phyloP scores from a whole-genome alignment of 2,888 invertebrate species.

The Tinea pellionella region DNA sequence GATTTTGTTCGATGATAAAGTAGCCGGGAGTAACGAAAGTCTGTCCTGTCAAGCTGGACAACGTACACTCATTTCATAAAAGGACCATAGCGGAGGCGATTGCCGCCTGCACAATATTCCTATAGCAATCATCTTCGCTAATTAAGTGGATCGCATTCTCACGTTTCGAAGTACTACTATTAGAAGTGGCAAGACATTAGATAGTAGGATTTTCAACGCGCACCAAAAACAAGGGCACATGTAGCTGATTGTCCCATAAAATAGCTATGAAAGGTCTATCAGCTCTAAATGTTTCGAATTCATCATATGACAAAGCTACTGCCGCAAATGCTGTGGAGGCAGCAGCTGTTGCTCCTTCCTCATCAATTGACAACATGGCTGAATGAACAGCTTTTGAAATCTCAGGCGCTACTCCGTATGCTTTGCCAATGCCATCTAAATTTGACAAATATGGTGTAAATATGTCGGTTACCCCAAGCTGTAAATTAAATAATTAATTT shows the following conservation, averaged over 20 bases:
- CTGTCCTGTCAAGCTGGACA: no score
- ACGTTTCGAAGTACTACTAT: no score
- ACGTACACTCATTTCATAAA: no score
- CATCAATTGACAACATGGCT: constrained; percentile 61
- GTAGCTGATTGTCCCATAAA: constrained; percentile 52
- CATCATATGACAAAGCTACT: constrained; percentile 57
- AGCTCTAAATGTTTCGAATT: constrained; percentile 39
- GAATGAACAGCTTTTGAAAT: constrained; percentile 60
- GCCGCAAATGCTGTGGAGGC: constrained; percentile 54
- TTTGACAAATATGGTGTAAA: constrained; percentile 41
- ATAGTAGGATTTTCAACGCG: constrained; percentile 51
- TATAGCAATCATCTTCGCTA: no score
- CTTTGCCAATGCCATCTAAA: constrained; percentile 36
- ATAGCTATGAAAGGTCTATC: constrained; percentile 63
- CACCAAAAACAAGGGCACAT: constrained; percentile 59
- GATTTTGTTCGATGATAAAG: no score
- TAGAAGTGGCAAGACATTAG: no score
- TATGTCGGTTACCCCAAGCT: constrained; percentile 57
- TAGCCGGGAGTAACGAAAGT: no score
- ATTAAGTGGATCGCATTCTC: no score
- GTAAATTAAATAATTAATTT: constrained; percentile 24
- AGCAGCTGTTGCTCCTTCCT: constrained; percentile 58
- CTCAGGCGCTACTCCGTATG: constrained; percentile 31
- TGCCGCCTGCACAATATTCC: no score
- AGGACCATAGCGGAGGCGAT: no score